Evolutionary conservation across 30 jellyfish, hydroid and myxozoan species (phyloP), one percentile per base, ranked within the genome.

Genomic region (Chrysaora quinquecirrha): DNA sequence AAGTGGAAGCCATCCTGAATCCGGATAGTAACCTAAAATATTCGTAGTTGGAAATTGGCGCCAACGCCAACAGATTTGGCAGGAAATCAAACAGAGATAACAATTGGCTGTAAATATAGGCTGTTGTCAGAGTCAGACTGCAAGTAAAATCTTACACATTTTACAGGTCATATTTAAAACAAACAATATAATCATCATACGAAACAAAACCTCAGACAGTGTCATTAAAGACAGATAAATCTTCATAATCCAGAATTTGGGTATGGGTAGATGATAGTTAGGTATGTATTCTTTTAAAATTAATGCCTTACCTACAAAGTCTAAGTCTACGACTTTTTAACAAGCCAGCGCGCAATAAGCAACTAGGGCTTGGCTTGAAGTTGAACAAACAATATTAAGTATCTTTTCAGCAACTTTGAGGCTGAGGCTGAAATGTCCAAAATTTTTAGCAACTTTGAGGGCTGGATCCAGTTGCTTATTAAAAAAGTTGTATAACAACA

Each of bases 1-100:
- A 38, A 38, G 54, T 38, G 54, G 54, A 38, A 38, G 54, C 54
- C 54, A 38, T 38, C 54, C 54, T 38, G 54, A 38, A 38, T 38
- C 54, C 54, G 6, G 54, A 14, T 14, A 38, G 11, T 38, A 38
- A 38, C 54, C 54, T 14, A 38, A 38, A 38, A 38, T 38, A 38
- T 38, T 38, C 54, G 54, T 38, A 38, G 6, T 38, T 38, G 6
- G 54, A 38, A 38, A 38, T 3, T 38, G 14, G 54, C 54, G 54
- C 54, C 11, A 38, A 38, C 54, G 54, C 14, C 11, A 38, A 38
- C 54, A 38, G 54, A 38, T 38, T 38, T 38, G 54, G 54, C 54
- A 14, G 54, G 54, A 38, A 38, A 38, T 38, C 54, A 38, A 38
- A 38, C 54, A 38, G 54, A 38, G 54, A 14, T 38, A 38, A 38